These are phyloP conservation scores for Ctenopoma kingsleyae DNA, from an alignment of 2,797 vertebrate genomes.

Conservation along the genomic window DNA sequence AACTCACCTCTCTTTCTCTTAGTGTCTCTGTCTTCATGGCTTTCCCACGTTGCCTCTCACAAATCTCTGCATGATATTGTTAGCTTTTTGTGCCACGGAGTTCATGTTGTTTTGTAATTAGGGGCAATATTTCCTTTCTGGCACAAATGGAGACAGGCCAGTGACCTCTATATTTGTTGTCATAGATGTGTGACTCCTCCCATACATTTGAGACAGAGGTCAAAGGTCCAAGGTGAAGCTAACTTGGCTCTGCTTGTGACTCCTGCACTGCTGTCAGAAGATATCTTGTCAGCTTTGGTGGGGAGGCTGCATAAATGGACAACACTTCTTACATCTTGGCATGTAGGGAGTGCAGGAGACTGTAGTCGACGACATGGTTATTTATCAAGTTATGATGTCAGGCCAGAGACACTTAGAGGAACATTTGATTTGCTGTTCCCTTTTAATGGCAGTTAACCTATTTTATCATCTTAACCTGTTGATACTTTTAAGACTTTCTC, in stretches of 20 bases:
- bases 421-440: conserved; percentile 38
- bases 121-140: conserved; percentile 13
- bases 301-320: conserved; percentile 52
- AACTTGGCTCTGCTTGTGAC: conserved; percentile 69
- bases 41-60: conserved; percentile 6
- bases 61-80: conserved; percentile 2
- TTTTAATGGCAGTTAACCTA: conserved; percentile 39
- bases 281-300: conserved; percentile 68
- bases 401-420: neutral
- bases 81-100: neutral
- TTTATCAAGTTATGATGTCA: conserved; percentile 40
- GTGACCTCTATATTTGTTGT: conserved; percentile 66
- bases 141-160: conserved; percentile 51
- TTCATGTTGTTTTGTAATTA: neutral
- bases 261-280: conserved; percentile 74
- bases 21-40: conserved; percentile 21
- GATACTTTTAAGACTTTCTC: conserved; percentile 54
- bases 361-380: conserved; percentile 4
- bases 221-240: conserved; percentile 71
- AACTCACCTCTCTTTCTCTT: conserved; percentile 44
- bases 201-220: conserved; percentile 61
- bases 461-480: conserved; percentile 63
- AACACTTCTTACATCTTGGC: conserved; percentile 46
- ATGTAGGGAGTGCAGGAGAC: conserved; percentile 20
- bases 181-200: conserved; percentile 41